Percentiles rank a stretch among this genome's conserved stretches.
Conservation (phyloP, 2,888 invertebrate species). For the Sarcophaga caerulescens region DNA sequence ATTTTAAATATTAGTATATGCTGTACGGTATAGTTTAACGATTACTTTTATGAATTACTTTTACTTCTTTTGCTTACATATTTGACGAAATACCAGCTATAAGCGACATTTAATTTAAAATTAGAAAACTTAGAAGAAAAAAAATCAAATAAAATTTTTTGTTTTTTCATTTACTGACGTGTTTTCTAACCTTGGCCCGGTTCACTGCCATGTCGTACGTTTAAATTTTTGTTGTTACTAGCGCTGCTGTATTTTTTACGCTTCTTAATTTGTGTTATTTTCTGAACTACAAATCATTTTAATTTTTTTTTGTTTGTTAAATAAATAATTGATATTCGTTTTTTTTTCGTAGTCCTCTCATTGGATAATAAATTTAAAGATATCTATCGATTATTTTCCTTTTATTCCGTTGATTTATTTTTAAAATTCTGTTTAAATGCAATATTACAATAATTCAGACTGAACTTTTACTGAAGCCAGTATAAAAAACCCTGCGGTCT, state of each 20-base stretch:
- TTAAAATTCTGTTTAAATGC: background rate
- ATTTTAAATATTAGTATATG: too few relatives aligned
- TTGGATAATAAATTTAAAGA: constrained; percentile 35
- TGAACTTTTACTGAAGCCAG: too few relatives aligned
- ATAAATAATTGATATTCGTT: constrained; percentile 39
- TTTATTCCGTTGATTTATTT: constrained; percentile 39
- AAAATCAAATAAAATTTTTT: constrained; percentile 55
- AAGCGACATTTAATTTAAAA: constrained; percentile 39
- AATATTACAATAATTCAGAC: too few relatives aligned
- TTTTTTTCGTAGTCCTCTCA: constrained; percentile 9
- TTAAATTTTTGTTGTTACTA: constrained; percentile 12
- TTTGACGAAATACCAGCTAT: constrained; percentile 23
- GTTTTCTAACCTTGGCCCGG: constrained; percentile 80
- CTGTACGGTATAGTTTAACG: background rate
- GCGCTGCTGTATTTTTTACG: constrained; percentile 19
- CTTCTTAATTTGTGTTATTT: constrained; percentile 40
- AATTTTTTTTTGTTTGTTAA: constrained; percentile 37
- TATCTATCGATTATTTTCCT: constrained; percentile 36
- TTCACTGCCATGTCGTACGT: constrained; percentile 71
- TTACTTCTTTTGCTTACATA: constrained; percentile 15
- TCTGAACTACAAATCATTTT: constrained; percentile 56
- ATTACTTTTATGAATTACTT: background rate
- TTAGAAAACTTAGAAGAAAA: constrained; percentile 30
- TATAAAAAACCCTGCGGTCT: too few relatives aligned
- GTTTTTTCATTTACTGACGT: constrained; percentile 75